These are phyloP conservation scores for Channallabes apus DNA, from an alignment of 2,797 vertebrate species.

Conservation along the genomic window DNA sequence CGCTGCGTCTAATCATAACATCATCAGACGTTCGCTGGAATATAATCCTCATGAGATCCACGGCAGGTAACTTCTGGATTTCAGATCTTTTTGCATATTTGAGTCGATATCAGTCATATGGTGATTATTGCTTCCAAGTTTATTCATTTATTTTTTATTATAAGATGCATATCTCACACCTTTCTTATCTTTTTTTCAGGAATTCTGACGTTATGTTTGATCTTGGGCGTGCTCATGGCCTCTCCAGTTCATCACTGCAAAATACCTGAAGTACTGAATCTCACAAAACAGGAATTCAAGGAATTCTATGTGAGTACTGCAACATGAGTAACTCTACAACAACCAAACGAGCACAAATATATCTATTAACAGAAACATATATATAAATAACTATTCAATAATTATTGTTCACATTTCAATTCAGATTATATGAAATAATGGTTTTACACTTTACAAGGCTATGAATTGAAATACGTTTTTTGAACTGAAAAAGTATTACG, in stretches of 20 bases:
- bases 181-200: background rate
- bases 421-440: no score
- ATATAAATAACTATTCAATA: no score
- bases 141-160: no score
- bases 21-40: background rate
- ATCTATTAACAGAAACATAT: background rate
- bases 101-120: background rate
- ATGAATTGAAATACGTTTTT: no score
- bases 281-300: background rate
- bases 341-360: background rate
- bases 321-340: background rate
- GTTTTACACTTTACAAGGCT: no score
- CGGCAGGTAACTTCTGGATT: conserved; percentile 29
- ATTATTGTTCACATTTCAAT: no score
- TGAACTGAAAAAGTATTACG: no score
- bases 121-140: background rate
- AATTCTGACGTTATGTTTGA: background rate
- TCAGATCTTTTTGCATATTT: background rate
- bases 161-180: background rate
- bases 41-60: conserved; percentile 27
- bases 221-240: background rate
- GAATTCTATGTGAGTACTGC: conserved; percentile 15
- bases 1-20: background rate
- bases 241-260: background rate
- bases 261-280: background rate